These are phyloP conservation scores for Epinephelus coioides DNA, from an alignment of 2,797 vertebrate species.

Conservation along the genomic window DNA sequence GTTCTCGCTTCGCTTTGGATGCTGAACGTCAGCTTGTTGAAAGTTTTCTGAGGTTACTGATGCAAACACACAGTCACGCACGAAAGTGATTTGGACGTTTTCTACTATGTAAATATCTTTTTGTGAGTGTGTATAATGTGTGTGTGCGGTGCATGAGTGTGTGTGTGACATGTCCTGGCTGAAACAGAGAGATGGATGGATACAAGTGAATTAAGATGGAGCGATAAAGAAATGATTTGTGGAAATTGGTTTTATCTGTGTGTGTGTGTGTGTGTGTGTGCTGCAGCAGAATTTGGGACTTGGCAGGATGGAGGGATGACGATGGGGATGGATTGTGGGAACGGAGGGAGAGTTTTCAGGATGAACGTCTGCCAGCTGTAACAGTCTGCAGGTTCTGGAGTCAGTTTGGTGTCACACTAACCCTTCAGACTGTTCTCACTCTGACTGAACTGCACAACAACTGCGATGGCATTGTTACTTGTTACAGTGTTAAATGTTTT, in stretches of 20 bases:
- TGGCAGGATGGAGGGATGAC: constrained; percentile 26
- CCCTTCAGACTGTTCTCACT: background rate
- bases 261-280: constrained; percentile 9
- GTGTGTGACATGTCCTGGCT: background rate
- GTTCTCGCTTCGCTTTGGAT: background rate
- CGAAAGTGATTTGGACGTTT: constrained; percentile 5
- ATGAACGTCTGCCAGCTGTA: constrained; percentile 13
- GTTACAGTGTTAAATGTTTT: background rate
- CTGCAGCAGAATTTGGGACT: background rate
- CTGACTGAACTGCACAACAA: background rate
- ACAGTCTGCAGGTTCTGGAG: constrained; percentile 19
- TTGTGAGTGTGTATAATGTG: background rate
- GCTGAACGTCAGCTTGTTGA: too few species aligned
- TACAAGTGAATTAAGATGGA: constrained; percentile 16
- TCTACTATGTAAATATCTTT: constrained; percentile 11
- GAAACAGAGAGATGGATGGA: background rate
- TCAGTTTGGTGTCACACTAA: background rate
- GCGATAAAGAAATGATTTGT: constrained; percentile 20
- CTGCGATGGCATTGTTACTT: background rate
- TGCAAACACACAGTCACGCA: background rate
- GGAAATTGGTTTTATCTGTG: background rate
- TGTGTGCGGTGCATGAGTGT: constrained; percentile 3
- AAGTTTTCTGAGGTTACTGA: background rate
- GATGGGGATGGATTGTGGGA: constrained; percentile 36
- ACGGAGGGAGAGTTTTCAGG: constrained; percentile 3